Percentiles rank a stretch among this genome's conserved stretches.
Evolutionary conservation across 2,797 vertebrate genomes (phyloP).

Genomic region (Sciurus carolinensis): DNA sequence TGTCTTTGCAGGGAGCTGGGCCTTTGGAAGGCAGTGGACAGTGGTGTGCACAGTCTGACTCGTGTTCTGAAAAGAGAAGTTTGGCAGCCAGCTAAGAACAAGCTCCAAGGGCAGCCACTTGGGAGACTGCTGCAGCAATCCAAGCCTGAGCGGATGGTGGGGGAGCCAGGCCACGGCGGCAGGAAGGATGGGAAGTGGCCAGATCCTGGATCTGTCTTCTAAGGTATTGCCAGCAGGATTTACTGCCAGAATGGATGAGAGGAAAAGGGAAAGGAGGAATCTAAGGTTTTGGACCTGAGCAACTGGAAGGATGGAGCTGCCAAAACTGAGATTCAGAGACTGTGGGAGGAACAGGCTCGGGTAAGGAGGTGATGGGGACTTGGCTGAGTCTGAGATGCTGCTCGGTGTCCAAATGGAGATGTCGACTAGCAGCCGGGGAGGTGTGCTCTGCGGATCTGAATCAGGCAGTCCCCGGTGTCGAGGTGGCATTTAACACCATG

Average conservation of each 20-base stretch:
- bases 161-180: neutral
- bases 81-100: neutral
- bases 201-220: neutral
- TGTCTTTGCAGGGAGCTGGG: neutral
- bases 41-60: neutral
- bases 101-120: neutral
- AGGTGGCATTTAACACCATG: neutral
- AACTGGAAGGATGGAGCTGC: neutral
- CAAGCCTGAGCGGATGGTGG: neutral
- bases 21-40: neutral
- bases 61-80: neutral
- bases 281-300: slow-evolving; percentile 23
- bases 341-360: neutral
- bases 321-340: neutral
- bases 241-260: neutral
- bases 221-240: neutral
- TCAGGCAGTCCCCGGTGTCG: neutral
- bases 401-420: neutral
- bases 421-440: neutral
- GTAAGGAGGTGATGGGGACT: neutral
- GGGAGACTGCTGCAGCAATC: neutral
- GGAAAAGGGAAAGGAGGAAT: neutral
- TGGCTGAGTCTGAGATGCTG: neutral
- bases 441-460: neutral
- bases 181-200: neutral